phyloP scores from a whole-genome alignment of 2,888 invertebrate species.

The Atrina japonica region DNA sequence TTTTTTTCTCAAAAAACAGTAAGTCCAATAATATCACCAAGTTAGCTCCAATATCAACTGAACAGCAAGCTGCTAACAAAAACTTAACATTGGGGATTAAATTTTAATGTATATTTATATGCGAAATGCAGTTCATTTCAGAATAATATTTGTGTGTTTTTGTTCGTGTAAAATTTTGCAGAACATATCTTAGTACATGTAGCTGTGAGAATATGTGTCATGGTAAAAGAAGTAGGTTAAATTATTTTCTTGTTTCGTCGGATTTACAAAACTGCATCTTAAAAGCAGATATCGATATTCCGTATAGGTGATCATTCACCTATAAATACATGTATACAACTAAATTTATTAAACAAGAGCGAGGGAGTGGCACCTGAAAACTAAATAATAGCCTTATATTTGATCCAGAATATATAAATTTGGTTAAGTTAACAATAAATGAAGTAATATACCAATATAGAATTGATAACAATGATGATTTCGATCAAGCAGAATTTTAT shows the following conservation, averaged over 20 bases:
- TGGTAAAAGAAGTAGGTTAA: slow-evolving; percentile 4
- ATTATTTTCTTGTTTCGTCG: slow-evolving; percentile 27
- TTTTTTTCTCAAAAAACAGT: too few species aligned
- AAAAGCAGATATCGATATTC: neutral
- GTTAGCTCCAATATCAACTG: too few species aligned
- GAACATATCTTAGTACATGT: too few species aligned
- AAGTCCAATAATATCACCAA: too few species aligned
- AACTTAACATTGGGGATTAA: too few species aligned
- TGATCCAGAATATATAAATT: slow-evolving; percentile 17
- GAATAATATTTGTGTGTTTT: too few species aligned
- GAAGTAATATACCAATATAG: slow-evolving; percentile 10
- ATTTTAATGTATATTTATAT: too few species aligned
- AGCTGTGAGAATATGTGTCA: too few species aligned
- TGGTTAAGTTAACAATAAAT: neutral
- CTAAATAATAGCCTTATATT: slow-evolving; percentile 17
- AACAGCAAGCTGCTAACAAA: too few species aligned
- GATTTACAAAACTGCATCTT: too few species aligned
- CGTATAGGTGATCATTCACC: slow-evolving; percentile 23
- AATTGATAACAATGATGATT: neutral
- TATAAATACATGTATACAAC: neutral
- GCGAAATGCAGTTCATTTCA: too few species aligned
- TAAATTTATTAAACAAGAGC: slow-evolving; percentile 13
- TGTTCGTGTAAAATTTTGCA: too few species aligned
- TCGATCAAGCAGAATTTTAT: neutral
- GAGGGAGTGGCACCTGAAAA: slow-evolving; percentile 10